A percentile compares a stretch with the other conserved stretches of the same genome.
Conservation (phyloP, 2,888 invertebrate species). For the Acanthacorydalis orientalis region DNA sequence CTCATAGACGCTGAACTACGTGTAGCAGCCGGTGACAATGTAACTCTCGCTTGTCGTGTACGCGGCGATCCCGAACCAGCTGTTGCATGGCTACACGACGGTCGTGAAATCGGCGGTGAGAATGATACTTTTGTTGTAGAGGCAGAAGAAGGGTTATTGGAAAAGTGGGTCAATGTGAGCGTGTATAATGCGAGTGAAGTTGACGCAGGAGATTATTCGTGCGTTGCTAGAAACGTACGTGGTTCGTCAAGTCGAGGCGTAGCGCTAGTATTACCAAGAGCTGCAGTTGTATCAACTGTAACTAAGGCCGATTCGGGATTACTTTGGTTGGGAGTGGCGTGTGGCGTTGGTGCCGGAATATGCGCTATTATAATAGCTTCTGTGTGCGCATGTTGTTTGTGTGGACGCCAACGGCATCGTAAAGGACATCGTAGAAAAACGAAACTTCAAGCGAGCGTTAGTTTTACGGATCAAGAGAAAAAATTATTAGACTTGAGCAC, state of each 20-base stretch:
- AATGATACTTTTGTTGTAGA: conserved; percentile 31
- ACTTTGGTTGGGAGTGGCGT: conserved; percentile 51
- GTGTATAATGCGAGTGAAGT: conserved; percentile 65
- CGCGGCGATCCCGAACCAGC: conserved; percentile 71
- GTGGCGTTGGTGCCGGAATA: conserved; percentile 46
- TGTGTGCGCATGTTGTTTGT: conserved; percentile 35
- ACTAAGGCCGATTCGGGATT: conserved; percentile 56
- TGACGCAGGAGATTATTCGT: conserved; percentile 74
- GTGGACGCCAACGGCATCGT: conserved; percentile 27
- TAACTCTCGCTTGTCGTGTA: conserved; percentile 66
- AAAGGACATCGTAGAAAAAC: conserved; percentile 37
- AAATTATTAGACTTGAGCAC: conserved; percentile 68
- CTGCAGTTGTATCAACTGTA: conserved; percentile 61
- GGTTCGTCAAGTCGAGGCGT: conserved; percentile 43
- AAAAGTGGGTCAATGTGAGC: conserved; percentile 64
- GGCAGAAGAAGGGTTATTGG: conserved; percentile 26
- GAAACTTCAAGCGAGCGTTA: conserved; percentile 60
- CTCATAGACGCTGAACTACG: conserved; percentile 29
- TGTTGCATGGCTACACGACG: conserved; percentile 69
- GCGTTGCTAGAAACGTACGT: conserved; percentile 53
- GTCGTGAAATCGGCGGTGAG: conserved; percentile 36
- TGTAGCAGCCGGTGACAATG: conserved; percentile 68
- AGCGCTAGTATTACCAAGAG: conserved; percentile 46
- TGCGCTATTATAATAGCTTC: conserved; percentile 39
- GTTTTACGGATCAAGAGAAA: conserved; percentile 78